These are phyloP conservation scores for Beroe forskalii DNA, from an alignment of 37 sponge, comb jelly and placozoan species.

Conservation along the genomic window DNA sequence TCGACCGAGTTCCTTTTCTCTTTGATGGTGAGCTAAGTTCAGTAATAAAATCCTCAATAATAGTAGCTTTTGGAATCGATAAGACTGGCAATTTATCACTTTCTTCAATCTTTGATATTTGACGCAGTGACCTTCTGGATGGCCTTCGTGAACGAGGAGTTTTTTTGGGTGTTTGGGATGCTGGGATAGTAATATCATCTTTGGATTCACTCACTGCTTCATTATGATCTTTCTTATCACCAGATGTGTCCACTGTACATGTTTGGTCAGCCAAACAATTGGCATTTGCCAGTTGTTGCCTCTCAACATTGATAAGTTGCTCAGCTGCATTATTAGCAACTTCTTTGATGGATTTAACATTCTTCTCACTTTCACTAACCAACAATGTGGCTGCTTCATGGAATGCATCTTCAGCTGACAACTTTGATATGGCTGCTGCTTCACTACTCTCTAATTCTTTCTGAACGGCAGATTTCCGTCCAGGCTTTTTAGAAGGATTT, in stretches of 20 bases:
- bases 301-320: neutral
- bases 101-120: neutral
- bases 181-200: too few relatives aligned
- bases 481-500: conserved; percentile 44
- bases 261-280: too few relatives aligned
- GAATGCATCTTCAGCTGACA: conserved; percentile 10
- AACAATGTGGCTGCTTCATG: neutral
- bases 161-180: neutral
- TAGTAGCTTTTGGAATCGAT: neutral
- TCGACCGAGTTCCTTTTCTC: too few relatives aligned
- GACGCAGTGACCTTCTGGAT: neutral
- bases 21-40: too few relatives aligned
- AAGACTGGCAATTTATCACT: neutral
- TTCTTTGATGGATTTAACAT: neutral
- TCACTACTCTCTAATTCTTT: neutral
- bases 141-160: neutral
- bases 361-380: neutral
- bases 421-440: neutral
- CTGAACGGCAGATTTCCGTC: neutral
- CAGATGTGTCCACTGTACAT: too few relatives aligned
- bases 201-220: too few relatives aligned
- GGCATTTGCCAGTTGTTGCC: too few relatives aligned
- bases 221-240: too few relatives aligned
- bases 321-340: neutral
- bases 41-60: too few relatives aligned